A percentile compares a stretch with the other conserved stretches of the same genome.
Evolutionary conservation across 1,140 invertebrate genomes (phyloP).

Genomic region (Acromyrmex echinatior): DNA sequence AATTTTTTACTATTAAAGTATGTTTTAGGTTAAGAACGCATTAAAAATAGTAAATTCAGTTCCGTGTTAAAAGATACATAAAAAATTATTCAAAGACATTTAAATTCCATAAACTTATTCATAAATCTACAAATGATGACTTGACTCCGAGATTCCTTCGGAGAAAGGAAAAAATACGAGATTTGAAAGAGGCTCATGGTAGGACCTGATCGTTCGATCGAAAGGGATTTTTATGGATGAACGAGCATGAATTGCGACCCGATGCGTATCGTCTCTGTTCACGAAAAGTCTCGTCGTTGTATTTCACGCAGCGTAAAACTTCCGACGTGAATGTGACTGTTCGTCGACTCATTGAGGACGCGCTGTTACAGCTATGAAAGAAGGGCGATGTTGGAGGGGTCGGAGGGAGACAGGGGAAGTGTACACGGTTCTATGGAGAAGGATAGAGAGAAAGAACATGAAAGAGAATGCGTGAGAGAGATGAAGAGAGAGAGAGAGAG

Average conservation of each 20-base stretch:
- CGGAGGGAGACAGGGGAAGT: not conserved
- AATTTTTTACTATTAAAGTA: not conserved
- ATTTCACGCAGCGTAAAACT: slow-evolving; percentile 48
- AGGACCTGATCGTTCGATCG: not conserved
- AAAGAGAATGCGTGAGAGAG: slow-evolving; percentile 8
- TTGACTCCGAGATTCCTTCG: not conserved
- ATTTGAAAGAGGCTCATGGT: not conserved
- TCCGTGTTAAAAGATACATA: not conserved
- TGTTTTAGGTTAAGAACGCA: not conserved
- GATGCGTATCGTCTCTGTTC: not conserved
- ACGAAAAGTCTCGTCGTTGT: slow-evolving; percentile 50
- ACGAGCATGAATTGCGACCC: slow-evolving; percentile 20
- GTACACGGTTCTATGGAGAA: slow-evolving; percentile 10
- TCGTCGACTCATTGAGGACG: slow-evolving; percentile 59
- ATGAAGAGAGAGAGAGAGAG: not conserved
- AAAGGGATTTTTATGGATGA: slow-evolving; percentile 32
- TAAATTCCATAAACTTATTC: not conserved
- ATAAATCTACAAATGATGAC: not conserved
- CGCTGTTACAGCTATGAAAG: slow-evolving; percentile 64
- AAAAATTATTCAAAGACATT: slow-evolving; percentile 12
- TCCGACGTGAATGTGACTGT: slow-evolving; percentile 48
- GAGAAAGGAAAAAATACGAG: not conserved
- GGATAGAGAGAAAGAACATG: not conserved
- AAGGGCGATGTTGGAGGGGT: slow-evolving; percentile 58
- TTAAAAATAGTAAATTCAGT: not conserved